Percentiles rank a stretch among this genome's conserved stretches.
Evolutionary conservation across 2,888 invertebrate genomes (phyloP).

Genomic region (Lasioglossum zephyrum): DNA sequence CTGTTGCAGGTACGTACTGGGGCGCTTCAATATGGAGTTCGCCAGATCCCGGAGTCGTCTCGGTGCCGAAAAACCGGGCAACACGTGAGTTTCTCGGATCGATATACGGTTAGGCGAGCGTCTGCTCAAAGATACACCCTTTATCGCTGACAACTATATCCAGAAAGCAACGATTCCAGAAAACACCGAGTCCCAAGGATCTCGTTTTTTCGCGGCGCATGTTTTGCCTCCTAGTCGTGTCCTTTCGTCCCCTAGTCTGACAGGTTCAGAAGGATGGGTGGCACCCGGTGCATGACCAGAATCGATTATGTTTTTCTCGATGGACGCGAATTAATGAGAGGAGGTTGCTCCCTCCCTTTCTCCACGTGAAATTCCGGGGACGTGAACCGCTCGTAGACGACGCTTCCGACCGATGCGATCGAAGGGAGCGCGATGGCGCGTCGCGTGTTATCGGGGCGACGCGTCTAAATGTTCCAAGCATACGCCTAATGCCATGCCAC

Average conservation of each 20-base stretch:
- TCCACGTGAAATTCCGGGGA: constrained; percentile 60
- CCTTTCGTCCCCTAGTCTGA: constrained; percentile 24
- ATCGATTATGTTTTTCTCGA: constrained; percentile 67
- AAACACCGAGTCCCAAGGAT: constrained; percentile 47
- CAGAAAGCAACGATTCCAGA: constrained; percentile 38
- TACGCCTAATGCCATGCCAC: constrained; percentile 73
- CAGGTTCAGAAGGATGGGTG: constrained; percentile 34
- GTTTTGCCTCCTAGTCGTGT: constrained; percentile 25
- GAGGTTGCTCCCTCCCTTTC: not conserved
- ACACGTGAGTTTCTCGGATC: constrained; percentile 22
- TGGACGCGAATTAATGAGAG: constrained; percentile 67
- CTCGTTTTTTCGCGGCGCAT: constrained; percentile 38
- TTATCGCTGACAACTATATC: constrained; percentile 59
- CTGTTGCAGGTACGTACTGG: constrained; percentile 52
- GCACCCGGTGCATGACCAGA: constrained; percentile 53
- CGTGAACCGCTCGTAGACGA: not conserved
- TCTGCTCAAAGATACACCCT: constrained; percentile 23
- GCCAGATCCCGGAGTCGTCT: not conserved
- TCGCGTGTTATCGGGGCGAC: constrained; percentile 70
- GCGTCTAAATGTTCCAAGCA: constrained; percentile 72
- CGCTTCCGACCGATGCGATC: not conserved
- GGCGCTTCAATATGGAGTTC: not conserved
- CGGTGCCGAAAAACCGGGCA: not conserved
- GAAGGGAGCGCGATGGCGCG: constrained; percentile 33
- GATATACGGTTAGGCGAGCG: not conserved